Base-by-base conservation (phyloP, 2,888 invertebrate genomes). In the Agrypnus murinus region DNA sequence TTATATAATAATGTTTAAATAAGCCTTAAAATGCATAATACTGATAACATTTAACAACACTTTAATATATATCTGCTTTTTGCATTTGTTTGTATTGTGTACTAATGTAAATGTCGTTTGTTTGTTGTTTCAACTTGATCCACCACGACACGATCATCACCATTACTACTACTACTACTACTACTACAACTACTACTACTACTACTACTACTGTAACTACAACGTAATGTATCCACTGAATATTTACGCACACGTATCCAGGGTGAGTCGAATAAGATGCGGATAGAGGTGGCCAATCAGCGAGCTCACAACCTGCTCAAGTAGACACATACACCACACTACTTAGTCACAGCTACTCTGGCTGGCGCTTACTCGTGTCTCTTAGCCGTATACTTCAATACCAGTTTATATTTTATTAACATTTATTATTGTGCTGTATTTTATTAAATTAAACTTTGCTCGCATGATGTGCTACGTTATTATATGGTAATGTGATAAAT, bases 281-380 rank as follows among this genome's bases (percentile, higher is more conserved):
- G 97, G 90, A 97, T 98, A 92, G 93, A 93, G 87, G 94, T 95
- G 87, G 98, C 98, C 85, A 98, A 98, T 89, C 95, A 97, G 89
- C 92, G 97, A 84, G 97, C 98, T 85, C 95, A 96, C 89, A 97
- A 97, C 88, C 93, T 98, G 85, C 93, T 97, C 87, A 96, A 96
- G 92, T 94, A 94, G 91, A 85, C 84, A 85, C 84, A 76, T 15
- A 73, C 73, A 73, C 73, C 77, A 80, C 79, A 81, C 79, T 79
- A 80, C 81, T 80, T 77, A 80, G 67, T 69, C 55, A 72, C 72
- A 70, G 68, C 75, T 68, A 71, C 59, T 63, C 64, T 72, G 73
- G 68, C 73, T 71, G 68, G 72, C 68, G 65, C 72, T 72, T 68
- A 67, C 65, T 72, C 68, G 68, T 72, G 72, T 67, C 68, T 71